These are phyloP conservation scores for human DNA, from an alignment of 2,113 vertebrate species.

Conservation along the genomic window GRCh38 chr1:160232001-160232500, in stretches of 20 bases:
- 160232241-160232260: neutral
- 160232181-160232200: neutral
- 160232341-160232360: too few species aligned
- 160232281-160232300: neutral
- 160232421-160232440: too few species aligned
- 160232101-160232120: neutral
- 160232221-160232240: neutral
- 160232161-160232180: neutral
- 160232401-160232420: too few species aligned
- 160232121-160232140: neutral
- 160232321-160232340: neutral
- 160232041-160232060: too few species aligned
- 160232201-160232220: neutral
- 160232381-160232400: too few species aligned
- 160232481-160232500: too few species aligned
- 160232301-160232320: neutral
- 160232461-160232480: too few species aligned
- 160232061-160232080: neutral
- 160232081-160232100: neutral
- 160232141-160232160: too few species aligned
- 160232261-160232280: neutral
- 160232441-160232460: too few species aligned
- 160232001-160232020: too few species aligned
- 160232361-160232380: too few species aligned
- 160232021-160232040: too few species aligned